Base-by-base conservation (phyloP, 2,888 invertebrate genomes). In the Idaea straminata region DNA sequence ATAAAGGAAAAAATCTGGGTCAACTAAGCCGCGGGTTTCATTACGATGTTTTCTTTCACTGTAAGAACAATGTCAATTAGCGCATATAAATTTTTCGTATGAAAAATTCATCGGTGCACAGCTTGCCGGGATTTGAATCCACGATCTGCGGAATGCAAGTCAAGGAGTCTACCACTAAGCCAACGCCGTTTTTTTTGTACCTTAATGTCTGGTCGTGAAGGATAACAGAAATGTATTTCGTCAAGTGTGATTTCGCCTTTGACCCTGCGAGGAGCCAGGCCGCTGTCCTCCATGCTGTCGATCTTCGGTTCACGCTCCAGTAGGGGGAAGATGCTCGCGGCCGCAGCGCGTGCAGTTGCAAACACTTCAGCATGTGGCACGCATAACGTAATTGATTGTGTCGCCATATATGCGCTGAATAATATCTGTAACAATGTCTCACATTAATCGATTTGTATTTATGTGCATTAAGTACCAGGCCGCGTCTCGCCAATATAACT, bases 291-390 rank as follows among this genome's bases (percentile, higher is more conserved):
- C 67, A 95, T 83, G 65, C 95, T 95, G 84, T 97, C 96, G 64
- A 97, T 97, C 36, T 86, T 83, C 0, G 97, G 96, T 67, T 92
- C 84, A 64, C 95, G 93, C 73, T 97, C 96, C 59, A 98, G 94
- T 13, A 97, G 93, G 59, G 94, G 88, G 80, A 95, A 98, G 16
- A 98, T 94, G 65, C 94, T 94, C 15, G 94, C 94, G 0, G 97
- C 97, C 0, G 97, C 96, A 0, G 95, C 96, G 0, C 94, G 91
- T 0, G 96, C 97, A 0, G 94, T 92, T 0, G 95, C 95, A 78
- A 97, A 96, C 0, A 96, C 94, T 76, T 97, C 96, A 15, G 95
- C 88, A 77, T 96, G 96, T 0, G 96, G 96, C 7, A 96, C 95
- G 62, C 96, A 95, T 70, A 96, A 93, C 0, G 96, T 96, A 74